Conservation (phyloP, 92 coral and sea anemone species). For the Montipora capitata region DNA sequence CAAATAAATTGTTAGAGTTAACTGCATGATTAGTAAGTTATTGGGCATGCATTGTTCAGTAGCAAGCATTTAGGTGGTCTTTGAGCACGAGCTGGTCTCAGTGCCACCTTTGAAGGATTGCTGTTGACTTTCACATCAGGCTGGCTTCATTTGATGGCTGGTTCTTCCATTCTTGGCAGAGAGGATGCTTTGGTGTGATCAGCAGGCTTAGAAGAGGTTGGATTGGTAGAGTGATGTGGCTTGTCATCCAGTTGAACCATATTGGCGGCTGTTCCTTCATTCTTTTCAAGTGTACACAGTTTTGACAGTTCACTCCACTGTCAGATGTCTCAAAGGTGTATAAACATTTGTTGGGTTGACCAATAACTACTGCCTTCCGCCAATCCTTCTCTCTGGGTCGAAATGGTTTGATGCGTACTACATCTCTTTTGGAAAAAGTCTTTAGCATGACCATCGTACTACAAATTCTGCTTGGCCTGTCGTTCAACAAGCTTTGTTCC, state of each 20-base stretch:
- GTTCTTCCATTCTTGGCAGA: not conserved
- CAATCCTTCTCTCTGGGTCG: not conserved
- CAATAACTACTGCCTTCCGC: constrained; percentile 40
- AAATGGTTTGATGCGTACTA: constrained; percentile 57
- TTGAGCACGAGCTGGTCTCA: not conserved
- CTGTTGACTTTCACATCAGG: not conserved
- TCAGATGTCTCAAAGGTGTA: constrained; percentile 60
- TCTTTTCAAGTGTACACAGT: constrained; percentile 55
- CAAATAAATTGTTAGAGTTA: not conserved
- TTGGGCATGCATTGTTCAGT: not conserved
- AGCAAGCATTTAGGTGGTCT: not conserved
- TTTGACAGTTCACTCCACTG: constrained; percentile 60
- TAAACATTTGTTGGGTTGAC: constrained; percentile 47
- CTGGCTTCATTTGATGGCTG: not conserved
- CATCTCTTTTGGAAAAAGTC: constrained; percentile 54
- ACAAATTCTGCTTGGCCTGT: not conserved
- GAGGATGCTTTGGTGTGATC: not conserved
- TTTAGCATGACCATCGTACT: constrained; percentile 29
- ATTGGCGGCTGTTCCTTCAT: constrained; percentile 7
- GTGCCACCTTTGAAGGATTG: not conserved
- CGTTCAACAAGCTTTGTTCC: not conserved
- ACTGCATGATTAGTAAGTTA: not conserved
- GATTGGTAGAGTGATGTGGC: not conserved
- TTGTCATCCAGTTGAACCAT: not conserved
- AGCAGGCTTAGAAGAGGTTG: not conserved